These are phyloP conservation scores for Congeria kusceri DNA, from an alignment of 2,888 invertebrate species.

Conservation along the genomic window DNA sequence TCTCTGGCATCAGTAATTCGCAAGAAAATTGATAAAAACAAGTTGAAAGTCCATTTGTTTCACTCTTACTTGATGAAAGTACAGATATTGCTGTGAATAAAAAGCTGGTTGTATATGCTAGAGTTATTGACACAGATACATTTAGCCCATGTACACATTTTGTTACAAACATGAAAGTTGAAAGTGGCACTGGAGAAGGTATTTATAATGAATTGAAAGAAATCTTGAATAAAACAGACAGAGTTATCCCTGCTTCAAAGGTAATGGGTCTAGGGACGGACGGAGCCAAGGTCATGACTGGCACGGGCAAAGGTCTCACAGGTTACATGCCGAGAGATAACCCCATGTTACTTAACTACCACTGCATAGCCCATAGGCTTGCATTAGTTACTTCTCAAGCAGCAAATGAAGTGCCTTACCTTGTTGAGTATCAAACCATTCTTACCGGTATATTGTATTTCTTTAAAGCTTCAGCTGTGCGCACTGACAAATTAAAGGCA, in stretches of 20 bases:
- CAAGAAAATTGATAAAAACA: conserved; percentile 1
- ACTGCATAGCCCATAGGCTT: conserved; percentile 25
- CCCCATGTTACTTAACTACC: conserved; percentile 27
- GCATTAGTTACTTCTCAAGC: conserved; percentile 27
- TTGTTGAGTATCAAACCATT: conserved; percentile 17
- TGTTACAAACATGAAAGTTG: conserved; percentile 16
- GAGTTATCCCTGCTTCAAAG: conserved; percentile 6
- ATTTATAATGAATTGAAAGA: conserved; percentile 16
- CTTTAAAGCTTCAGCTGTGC: conserved; percentile 24
- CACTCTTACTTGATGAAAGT: conserved; percentile 32
- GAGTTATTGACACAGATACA: conserved; percentile 18
- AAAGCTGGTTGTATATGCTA: conserved; percentile 35
- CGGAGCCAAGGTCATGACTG: conserved; percentile 31
- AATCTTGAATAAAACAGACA: not conserved
- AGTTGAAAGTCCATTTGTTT: conserved; percentile 20
- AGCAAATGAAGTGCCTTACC: conserved; percentile 17
- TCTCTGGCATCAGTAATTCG: not conserved
- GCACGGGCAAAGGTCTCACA: conserved; percentile 25
- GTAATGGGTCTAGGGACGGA: conserved; percentile 24
- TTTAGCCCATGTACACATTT: conserved; percentile 14
- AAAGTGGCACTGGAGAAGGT: conserved; percentile 34
- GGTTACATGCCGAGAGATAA: conserved; percentile 23
- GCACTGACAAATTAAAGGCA: not conserved
- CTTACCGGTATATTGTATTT: conserved; percentile 29
- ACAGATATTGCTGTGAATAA: conserved; percentile 26